Evolutionary conservation across 2,113 vertebrate genomes (phyloP).

Genomic region (Dryoscopus gambensis): DNA sequence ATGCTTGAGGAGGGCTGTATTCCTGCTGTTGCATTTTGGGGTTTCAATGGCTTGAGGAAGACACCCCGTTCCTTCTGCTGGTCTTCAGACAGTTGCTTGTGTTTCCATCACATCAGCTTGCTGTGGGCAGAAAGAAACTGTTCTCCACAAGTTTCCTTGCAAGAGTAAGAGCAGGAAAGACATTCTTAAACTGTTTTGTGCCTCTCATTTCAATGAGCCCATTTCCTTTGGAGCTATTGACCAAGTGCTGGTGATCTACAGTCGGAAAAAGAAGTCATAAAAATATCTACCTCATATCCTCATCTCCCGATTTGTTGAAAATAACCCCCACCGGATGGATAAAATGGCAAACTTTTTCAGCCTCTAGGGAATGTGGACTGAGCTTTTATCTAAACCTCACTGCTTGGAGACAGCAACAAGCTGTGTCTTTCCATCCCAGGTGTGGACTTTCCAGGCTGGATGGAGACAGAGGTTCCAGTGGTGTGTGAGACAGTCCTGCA

Average conservation of each 20-base stretch:
- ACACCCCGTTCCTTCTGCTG: not conserved
- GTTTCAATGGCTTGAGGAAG: not conserved
- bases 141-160: not conserved
- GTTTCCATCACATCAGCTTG: not conserved
- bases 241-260: not conserved
- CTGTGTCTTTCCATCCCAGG: not conserved
- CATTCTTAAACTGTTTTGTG: not conserved
- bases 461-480: not conserved
- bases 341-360: not conserved
- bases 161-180: not conserved
- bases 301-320: not conserved
- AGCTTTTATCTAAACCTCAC: not conserved
- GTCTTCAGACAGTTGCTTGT: not conserved
- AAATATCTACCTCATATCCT: not conserved
- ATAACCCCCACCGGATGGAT: not conserved
- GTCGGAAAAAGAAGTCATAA: not conserved
- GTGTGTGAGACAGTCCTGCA: not conserved
- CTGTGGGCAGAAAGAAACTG: not conserved
- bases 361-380: accelerated
- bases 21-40: not conserved
- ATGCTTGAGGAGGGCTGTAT: not conserved
- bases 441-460: not conserved
- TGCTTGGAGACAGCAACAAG: not conserved
- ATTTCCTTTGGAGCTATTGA: not conserved
- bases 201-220: not conserved